Base-by-base conservation (phyloP, 2,888 invertebrate genomes). In the Drosophila koepferae region DNA sequence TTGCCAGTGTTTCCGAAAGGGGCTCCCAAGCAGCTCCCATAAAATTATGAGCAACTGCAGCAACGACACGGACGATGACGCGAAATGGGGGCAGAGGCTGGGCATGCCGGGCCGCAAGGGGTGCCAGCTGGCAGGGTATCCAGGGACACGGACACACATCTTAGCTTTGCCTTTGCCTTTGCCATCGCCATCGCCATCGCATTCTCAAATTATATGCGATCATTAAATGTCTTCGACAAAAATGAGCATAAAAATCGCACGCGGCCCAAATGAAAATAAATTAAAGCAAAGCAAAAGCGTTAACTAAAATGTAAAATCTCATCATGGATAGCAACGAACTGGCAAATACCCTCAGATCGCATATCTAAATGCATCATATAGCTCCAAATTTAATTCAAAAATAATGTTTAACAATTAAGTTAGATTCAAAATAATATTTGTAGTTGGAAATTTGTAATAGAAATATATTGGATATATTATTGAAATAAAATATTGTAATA, bases 211-310 rank as follows among this genome's bases (percentile, higher is more conserved):
- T 90, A 90, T 90, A 86, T 85, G 85, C 86, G 89, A 85, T 89
- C 91, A 91, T 90, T 90, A 86, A 91, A 91, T 90, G 89, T 90
- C 89, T 89, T 86, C 85, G 89, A 91, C 89, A 84, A 88, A 84
- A 81, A 89, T 82, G 76, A 86, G 88, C 88, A 87, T 84, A 86
- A 87, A 86, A 89, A 89, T 78, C 90, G 90, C 88, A 87, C 87
- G 87, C 89, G 81, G 82, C 66, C 71, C 88, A 87, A 80, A 85
- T 84, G 85, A 89, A 89, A 87, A 87, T 86, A 85, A 89, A 89
- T 89, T 84, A 82, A 86, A 74, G 65, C 74, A 78, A 82, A 74
- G 63, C 88, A 78, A 81, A 63, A 70, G 68, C 79, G 59, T 70
- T 63, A 68, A 80, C 77, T 68, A 64, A 80, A 65, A 59, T 60